A percentile compares a stretch with the other conserved stretches of the same genome.
phyloP scores from a whole-genome alignment of 2,797 vertebrate species.

The Salmo trutta region DNA sequence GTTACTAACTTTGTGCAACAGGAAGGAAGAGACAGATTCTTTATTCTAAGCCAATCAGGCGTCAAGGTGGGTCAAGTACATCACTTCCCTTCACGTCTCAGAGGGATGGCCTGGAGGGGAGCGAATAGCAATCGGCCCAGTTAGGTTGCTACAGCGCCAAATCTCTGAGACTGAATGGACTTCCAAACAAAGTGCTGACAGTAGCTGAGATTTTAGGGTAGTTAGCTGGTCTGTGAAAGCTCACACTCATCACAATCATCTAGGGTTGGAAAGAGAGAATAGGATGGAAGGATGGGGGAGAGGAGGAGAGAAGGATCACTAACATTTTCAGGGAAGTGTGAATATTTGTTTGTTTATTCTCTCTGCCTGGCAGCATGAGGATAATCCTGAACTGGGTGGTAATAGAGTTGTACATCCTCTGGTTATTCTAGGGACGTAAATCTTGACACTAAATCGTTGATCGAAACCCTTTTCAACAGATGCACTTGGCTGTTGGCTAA shows the following conservation, averaged over 20 bases:
- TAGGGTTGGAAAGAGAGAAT: constrained; percentile 9
- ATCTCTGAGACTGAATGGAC: neutral
- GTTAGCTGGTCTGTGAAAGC: neutral
- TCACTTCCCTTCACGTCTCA: neutral
- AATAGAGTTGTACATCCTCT: neutral
- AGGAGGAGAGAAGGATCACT: constrained; percentile 31
- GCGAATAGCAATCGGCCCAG: neutral
- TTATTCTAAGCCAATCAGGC: neutral
- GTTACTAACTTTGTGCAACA: neutral
- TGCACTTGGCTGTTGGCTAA: neutral
- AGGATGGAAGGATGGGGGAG: neutral
- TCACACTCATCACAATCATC: constrained; percentile 16
- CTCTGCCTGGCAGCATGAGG: constrained; percentile 27
- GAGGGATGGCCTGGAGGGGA: neutral
- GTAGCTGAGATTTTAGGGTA: neutral
- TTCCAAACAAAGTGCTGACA: neutral
- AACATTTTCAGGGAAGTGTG: constrained; percentile 38
- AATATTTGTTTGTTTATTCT: constrained; percentile 12
- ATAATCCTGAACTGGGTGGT: constrained; percentile 50
- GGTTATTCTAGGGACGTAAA: neutral
- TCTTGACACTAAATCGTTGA: neutral
- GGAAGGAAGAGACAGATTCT: neutral
- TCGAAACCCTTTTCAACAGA: neutral
- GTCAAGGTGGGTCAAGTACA: neutral
- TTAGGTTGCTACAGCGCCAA: neutral